phyloP scores from a whole-genome alignment of 2,888 invertebrate species.

The Heliconius sara region DNA sequence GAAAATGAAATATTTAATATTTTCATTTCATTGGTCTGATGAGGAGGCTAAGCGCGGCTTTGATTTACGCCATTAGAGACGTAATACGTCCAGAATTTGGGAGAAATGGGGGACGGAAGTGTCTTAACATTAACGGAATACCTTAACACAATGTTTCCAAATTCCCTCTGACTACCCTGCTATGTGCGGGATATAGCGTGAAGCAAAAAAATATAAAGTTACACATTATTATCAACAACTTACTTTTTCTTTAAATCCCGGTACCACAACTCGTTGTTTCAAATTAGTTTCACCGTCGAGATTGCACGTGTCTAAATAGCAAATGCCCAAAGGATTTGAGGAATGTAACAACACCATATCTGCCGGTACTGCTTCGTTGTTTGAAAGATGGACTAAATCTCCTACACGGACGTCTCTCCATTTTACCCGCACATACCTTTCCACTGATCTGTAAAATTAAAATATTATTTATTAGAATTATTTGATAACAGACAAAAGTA shows the following conservation, averaged over 20 bases:
- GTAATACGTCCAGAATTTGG: no score
- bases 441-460: slow-evolving; percentile 86
- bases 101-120: no score
- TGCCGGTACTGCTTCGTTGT: slow-evolving; percentile 98
- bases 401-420: slow-evolving; percentile 97
- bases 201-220: neutral
- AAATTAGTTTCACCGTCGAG: slow-evolving; percentile 98
- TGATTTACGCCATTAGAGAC: no score
- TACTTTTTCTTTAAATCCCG: slow-evolving; percentile 89
- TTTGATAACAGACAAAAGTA: neutral
- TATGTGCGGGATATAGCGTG: no score
- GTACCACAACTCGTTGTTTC: slow-evolving; percentile 94
- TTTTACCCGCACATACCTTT: slow-evolving; percentile 91
- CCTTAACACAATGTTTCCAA: no score
- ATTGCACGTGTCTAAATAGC: slow-evolving; percentile 98
- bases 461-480: neutral
- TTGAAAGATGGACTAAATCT: slow-evolving; percentile 96
- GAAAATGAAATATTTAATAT: no score
- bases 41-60: no score
- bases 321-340: slow-evolving; percentile 94
- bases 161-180: no score
- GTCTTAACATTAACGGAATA: no score
- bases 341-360: slow-evolving; percentile 95
- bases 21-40: no score
- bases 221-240: neutral